phyloP scores from a whole-genome alignment of 1,140 invertebrate genomes.

The Ceratosolen fusciceps region DNA sequence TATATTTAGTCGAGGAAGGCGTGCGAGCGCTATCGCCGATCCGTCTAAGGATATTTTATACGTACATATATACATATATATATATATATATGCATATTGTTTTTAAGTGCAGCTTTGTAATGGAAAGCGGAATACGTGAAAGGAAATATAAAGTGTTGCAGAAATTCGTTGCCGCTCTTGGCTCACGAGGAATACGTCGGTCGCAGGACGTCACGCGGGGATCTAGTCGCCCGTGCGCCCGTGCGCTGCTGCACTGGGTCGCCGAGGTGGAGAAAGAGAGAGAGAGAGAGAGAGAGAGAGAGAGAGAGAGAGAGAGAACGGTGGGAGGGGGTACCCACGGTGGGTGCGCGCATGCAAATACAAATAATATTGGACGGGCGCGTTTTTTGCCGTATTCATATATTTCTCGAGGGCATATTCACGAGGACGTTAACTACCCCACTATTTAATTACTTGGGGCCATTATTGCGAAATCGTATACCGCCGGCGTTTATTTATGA shows the following conservation, averaged over 20 bases:
- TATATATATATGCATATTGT: too few relatives aligned
- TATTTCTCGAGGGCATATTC: conserved; percentile 57
- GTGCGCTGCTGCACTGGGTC: neutral
- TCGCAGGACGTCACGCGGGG: conserved; percentile 41
- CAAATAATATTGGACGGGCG: conserved; percentile 14
- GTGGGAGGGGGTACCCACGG: too few relatives aligned
- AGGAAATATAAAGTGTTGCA: neutral
- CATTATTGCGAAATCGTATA: conserved; percentile 66
- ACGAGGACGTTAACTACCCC: conserved; percentile 57
- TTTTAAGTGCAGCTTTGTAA: conserved; percentile 4
- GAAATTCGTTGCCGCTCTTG: conserved; percentile 18
- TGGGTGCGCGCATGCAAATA: neutral
- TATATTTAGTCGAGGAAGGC: too few relatives aligned
- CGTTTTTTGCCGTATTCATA: conserved; percentile 42
- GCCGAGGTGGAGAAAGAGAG: too few relatives aligned
- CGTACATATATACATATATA: too few relatives aligned
- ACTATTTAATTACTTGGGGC: conserved; percentile 59
- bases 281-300: too few relatives aligned
- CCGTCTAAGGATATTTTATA: too few relatives aligned
- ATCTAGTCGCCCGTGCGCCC: conserved; percentile 14
- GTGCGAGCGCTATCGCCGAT: too few relatives aligned
- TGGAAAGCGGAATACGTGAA: neutral
- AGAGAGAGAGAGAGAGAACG: too few relatives aligned
- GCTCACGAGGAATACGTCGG: neutral
- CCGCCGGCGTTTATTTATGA: conserved; percentile 64